These are phyloP conservation scores for Diprion similis DNA, from an alignment of 1,140 invertebrate species.

Conservation along the genomic window DNA sequence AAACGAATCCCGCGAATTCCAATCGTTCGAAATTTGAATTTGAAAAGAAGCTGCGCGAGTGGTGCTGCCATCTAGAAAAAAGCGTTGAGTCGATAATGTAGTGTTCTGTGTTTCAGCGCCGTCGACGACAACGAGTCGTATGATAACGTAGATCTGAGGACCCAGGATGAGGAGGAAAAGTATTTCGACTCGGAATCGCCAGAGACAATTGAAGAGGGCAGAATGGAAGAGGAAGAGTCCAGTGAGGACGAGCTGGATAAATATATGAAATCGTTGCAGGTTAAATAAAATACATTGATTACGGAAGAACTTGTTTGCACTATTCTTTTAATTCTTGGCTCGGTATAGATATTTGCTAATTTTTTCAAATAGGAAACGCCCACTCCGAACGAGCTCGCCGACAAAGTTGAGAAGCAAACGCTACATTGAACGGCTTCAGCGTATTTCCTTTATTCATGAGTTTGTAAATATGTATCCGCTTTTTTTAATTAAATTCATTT, in stretches of 20 bases:
- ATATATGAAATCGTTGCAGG: constrained; percentile 69
- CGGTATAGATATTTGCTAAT: background rate
- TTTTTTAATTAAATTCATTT: no score
- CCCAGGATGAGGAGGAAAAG: constrained; percentile 84
- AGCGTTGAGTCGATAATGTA: background rate
- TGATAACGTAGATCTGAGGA: constrained; percentile 75
- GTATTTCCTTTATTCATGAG: no score
- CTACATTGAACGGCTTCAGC: background rate
- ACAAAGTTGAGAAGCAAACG: constrained; percentile 1
- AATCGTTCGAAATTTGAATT: no score
- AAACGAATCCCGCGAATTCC: no score
- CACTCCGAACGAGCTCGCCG: background rate
- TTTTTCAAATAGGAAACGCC: background rate
- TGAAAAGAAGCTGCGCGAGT: background rate
- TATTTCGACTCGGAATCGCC: constrained; percentile 86
- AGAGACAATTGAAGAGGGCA: constrained; percentile 60
- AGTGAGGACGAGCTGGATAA: constrained; percentile 74
- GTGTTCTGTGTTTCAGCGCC: constrained; percentile 48
- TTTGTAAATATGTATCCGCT: no score
- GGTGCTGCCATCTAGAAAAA: background rate
- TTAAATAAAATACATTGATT: constrained; percentile 47
- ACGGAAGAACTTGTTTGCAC: background rate
- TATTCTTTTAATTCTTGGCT: background rate
- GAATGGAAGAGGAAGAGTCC: constrained; percentile 51
- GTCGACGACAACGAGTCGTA: constrained; percentile 82